phyloP scores from a whole-genome alignment of 2,797 vertebrate species.

The Pyrocephalus nanus region DNA sequence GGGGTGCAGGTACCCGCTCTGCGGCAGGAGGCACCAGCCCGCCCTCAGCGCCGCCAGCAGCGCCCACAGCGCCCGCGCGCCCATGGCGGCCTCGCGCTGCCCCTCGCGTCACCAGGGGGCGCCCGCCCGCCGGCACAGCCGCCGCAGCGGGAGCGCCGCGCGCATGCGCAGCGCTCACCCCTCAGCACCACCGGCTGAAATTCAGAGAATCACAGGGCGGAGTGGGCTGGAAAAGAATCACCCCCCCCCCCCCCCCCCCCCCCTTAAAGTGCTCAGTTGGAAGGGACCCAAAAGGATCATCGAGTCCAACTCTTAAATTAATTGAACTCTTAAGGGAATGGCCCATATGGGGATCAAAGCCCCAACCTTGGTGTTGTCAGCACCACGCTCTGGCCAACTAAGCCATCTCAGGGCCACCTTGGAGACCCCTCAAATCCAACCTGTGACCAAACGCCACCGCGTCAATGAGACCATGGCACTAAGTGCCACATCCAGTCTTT shows the following conservation, averaged over 20 bases:
- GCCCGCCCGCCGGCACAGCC: background rate
- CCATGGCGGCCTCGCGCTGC: background rate
- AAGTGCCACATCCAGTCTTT: background rate
- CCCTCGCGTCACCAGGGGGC: background rate
- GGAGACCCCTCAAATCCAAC: rapidly evolving
- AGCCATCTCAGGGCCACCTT: too few relatives aligned
- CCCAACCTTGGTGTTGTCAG: background rate
- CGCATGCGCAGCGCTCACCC: background rate
- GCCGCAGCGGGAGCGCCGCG: background rate
- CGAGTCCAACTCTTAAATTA: background rate
- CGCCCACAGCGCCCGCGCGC: background rate
- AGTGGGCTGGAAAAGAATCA: rapidly evolving
- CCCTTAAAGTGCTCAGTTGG: background rate
- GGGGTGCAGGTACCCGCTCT: conserved; percentile 77
- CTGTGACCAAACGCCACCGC: rapidly evolving
- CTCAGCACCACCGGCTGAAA: background rate
- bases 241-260: too few relatives aligned
- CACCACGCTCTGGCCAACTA: too few relatives aligned
- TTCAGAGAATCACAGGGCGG: rapidly evolving
- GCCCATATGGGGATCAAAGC: background rate
- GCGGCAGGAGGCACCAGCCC: conserved; percentile 76
- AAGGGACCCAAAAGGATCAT: background rate
- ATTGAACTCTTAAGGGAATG: too few relatives aligned
- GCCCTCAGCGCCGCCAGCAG: conserved; percentile 43
- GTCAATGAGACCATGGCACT: rapidly evolving